Evolutionary conservation across 2,113 vertebrate species (phyloP), one percentile per base, ranked within the genome.

Genomic region (Bos indicus): DNA sequence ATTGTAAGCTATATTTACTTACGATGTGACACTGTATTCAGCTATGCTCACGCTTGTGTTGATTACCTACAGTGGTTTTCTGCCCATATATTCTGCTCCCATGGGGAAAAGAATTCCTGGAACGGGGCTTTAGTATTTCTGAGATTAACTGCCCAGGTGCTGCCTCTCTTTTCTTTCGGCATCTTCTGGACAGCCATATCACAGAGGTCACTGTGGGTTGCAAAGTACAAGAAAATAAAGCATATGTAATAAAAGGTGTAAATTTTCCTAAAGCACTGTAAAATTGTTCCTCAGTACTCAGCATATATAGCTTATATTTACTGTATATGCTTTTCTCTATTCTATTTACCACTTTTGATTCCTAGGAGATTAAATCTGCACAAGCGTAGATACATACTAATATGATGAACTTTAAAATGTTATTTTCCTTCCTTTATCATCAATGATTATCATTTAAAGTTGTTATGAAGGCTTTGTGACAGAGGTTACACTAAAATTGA

Each of bases 401-500:
- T 0, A 7, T 83, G 57, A 96, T 97, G 97, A 98, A 98, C 96
- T 96, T 97, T 96, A 96, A 97, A 97, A 88, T 96, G 82, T 96
- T 95, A 93, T 96, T 98, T 98, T 98, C 96, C 97, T 94, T 92
- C 71, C 85, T 97, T 96, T 97, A 92, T 87, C 98, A 98, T 90
- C 93, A 98, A 94, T 97, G 95, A 92, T 87, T 97, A 91, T 98
- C 98, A 88, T 71, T 82, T 90, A 60, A 46, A 51, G 52, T 97
- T 97, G 90, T 98, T 98, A 93, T 98, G 97, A 98, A 97, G 95
- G 80, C 97, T 94, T 98, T 97, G 94, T 97, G 98, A 98, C 94
- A 98, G 82, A 97, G 77, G 96, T 98, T 94, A 92, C 59, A 97
- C 95, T 98, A 98, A 99, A 98, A 99, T 97, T 94, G 97, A 99